Evolutionary conservation across 2,888 invertebrate genomes (phyloP).

Genomic region (Aricia artaxerxes): DNA sequence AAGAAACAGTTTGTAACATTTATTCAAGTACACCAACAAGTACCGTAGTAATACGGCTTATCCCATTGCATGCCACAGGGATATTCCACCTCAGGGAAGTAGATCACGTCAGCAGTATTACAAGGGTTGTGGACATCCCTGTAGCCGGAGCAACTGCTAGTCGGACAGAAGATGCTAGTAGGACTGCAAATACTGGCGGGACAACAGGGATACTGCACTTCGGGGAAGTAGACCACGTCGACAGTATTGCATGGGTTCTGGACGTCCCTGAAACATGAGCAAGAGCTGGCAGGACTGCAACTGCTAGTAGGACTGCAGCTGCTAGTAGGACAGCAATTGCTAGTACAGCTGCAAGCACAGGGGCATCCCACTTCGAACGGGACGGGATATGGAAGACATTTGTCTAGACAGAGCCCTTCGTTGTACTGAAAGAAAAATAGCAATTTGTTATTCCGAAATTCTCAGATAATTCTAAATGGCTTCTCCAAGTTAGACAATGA

Average conservation of each 20-base stretch:
- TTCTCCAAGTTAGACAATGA: too few species aligned
- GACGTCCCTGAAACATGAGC: background rate
- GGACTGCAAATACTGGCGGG: background rate
- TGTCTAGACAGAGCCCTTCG: background rate
- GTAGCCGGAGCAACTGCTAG: background rate
- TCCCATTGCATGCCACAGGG: background rate
- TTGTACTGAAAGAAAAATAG: background rate
- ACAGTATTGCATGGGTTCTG: background rate
- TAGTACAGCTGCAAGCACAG: background rate
- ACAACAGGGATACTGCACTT: constrained; percentile 14
- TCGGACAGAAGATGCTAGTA: background rate
- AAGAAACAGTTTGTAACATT: background rate
- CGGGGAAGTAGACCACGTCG: background rate
- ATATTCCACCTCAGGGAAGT: constrained; percentile 25
- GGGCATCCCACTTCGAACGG: constrained; percentile 19
- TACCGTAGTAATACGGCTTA: constrained; percentile 4
- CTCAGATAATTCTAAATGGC: too few species aligned
- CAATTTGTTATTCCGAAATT: too few species aligned
- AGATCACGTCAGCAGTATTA: background rate
- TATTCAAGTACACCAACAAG: constrained; percentile 26
- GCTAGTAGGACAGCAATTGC: background rate
- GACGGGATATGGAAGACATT: constrained; percentile 10
- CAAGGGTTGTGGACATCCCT: background rate
- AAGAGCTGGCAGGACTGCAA: background rate
- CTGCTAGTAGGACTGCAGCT: background rate